These are phyloP conservation scores for Onthophagus taurus DNA, from an alignment of 1,140 invertebrate species.

Conservation along the genomic window DNA sequence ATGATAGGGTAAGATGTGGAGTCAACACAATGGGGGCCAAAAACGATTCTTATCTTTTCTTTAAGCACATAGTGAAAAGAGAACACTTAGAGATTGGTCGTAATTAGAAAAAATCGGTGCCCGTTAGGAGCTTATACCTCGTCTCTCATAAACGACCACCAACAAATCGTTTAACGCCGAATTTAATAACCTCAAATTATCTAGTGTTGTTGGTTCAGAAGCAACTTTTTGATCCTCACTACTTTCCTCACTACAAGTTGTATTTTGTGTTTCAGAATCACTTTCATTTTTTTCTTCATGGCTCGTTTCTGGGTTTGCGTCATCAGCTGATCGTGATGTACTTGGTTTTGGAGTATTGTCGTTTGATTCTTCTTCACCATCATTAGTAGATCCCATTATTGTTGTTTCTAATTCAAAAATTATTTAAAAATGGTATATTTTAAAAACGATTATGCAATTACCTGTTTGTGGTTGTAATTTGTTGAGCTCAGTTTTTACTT, in stretches of 20 bases:
- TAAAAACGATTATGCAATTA: no score
- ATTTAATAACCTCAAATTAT: constrained; percentile 29
- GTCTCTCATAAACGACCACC: constrained; percentile 29
- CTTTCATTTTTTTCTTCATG: constrained; percentile 19
- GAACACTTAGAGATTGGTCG: constrained; percentile 20
- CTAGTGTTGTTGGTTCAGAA: constrained; percentile 15
- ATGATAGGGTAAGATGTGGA: background rate
- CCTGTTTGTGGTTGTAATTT: constrained; percentile 17
- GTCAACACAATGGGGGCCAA: constrained; percentile 4
- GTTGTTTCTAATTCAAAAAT: constrained; percentile 9
- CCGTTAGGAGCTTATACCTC: constrained; percentile 20
- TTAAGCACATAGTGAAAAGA: no score
- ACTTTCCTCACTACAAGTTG: constrained; percentile 22
- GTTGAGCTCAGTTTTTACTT: constrained; percentile 20
- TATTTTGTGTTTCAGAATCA: constrained; percentile 27
- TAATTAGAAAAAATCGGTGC: constrained; percentile 8
- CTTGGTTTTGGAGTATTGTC: no score
- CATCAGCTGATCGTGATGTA: constrained; percentile 9
- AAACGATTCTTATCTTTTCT: no score
- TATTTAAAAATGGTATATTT: no score
- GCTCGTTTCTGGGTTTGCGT: constrained; percentile 8
- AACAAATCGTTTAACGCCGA: constrained; percentile 30
- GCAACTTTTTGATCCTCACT: constrained; percentile 22
- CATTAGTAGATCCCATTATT: constrained; percentile 19
- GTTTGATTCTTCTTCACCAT: constrained; percentile 6